Conservation (phyloP, 2,113 vertebrate genomes). For the Lamprotornis superbus region DNA sequence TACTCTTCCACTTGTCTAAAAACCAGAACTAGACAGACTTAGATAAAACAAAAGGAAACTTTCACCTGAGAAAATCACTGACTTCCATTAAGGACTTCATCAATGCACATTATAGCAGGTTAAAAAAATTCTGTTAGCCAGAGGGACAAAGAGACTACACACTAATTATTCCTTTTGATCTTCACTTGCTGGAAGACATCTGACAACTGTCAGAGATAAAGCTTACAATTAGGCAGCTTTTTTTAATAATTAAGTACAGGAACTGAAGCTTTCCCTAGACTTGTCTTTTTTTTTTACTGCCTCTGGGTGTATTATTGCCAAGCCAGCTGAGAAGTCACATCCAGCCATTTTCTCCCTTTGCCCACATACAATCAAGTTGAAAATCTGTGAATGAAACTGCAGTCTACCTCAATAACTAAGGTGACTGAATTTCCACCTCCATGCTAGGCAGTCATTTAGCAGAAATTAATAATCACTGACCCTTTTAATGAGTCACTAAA, state of each 20-base stretch:
- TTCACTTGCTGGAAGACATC: conserved; percentile 51
- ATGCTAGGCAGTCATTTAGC: neutral
- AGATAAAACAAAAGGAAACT: conserved; percentile 41
- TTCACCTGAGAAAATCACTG: conserved; percentile 53
- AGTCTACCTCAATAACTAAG: neutral
- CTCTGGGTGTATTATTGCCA: neutral
- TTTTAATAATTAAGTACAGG: conserved; percentile 51
- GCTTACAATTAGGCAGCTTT: conserved; percentile 46
- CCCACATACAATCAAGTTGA: neutral
- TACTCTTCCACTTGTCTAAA: conserved; percentile 18
- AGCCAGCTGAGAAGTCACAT: neutral
- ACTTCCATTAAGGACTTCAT: conserved; percentile 25
- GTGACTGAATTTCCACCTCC: neutral
- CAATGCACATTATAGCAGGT: conserved; percentile 34
- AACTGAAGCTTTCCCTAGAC: neutral
- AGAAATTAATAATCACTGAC: neutral
- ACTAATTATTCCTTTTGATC: conserved; percentile 64
- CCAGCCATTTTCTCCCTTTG: neutral
- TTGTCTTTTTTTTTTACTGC: neutral
- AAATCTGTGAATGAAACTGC: neutral
- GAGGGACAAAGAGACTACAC: conserved; percentile 37
- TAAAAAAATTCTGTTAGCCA: conserved; percentile 38
- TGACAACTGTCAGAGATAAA: conserved; percentile 64
- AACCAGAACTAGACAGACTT: conserved; percentile 30
- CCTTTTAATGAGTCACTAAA: neutral